Evolutionary conservation across 1,140 invertebrate species (phyloP).

Genomic region (Nasonia giraulti): DNA sequence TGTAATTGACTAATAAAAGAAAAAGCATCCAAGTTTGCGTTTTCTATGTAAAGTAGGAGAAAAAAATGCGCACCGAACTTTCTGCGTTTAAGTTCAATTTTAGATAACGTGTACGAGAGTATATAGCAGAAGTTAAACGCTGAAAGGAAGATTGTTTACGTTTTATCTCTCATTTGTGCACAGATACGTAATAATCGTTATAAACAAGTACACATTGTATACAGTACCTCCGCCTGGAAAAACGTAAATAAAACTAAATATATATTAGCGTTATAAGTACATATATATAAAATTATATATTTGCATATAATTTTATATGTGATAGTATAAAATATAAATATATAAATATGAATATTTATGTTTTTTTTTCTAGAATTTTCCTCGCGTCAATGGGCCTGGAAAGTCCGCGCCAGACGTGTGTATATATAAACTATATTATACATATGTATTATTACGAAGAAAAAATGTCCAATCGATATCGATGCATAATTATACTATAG

Average conservation of each 20-base stretch:
- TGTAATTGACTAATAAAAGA: constrained; percentile 66
- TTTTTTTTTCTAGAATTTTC: neutral
- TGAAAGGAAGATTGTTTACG: constrained; percentile 1
- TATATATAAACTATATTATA: constrained; percentile 5
- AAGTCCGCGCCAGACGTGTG: constrained; percentile 7
- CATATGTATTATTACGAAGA: constrained; percentile 12
- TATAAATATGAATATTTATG: constrained; percentile 20
- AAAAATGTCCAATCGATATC: neutral
- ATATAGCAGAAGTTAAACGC: neutral
- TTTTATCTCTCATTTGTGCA: constrained; percentile 4
- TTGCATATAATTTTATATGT: constrained; percentile 47
- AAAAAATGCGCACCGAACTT: constrained; percentile 45
- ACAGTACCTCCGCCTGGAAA: constrained; percentile 6
- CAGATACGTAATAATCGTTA: constrained; percentile 29
- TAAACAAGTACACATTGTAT: constrained; percentile 28
- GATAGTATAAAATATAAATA: constrained; percentile 21
- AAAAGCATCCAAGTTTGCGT: constrained; percentile 25
- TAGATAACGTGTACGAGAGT: neutral
- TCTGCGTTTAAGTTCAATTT: constrained; percentile 33
- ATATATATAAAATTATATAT: constrained; percentile 43
- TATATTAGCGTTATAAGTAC: neutral
- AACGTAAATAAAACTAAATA: constrained; percentile 18
- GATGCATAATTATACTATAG: neutral
- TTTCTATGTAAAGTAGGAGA: constrained; percentile 21
- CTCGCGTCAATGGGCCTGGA: constrained; percentile 18